Evolutionary conservation across 2,797 vertebrate species (phyloP).

Genomic region (Sarcophilus harrisii): DNA sequence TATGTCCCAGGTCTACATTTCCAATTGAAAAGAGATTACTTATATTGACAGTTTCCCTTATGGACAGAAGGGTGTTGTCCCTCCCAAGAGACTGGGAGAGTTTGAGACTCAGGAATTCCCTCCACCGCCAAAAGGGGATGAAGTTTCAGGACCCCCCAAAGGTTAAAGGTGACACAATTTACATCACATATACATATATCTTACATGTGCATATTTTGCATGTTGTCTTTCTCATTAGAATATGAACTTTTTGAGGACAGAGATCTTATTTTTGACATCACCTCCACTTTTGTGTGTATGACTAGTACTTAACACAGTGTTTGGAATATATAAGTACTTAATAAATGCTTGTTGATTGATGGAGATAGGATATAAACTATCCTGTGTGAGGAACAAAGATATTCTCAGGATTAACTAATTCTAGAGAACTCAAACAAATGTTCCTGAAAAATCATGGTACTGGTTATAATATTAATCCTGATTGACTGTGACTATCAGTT

Average conservation of each 20-base stretch:
- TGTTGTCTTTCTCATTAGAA: not conserved
- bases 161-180: too few relatives aligned
- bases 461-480: not conserved
- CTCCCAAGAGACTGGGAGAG: too few relatives aligned
- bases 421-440: not conserved
- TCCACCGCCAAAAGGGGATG: too few relatives aligned
- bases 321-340: not conserved
- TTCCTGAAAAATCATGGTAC: not conserved
- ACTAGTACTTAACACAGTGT: not conserved
- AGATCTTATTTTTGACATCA: not conserved
- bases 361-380: not conserved
- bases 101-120: too few relatives aligned
- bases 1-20: too few relatives aligned
- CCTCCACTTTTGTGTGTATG: not conserved
- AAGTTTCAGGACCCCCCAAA: too few relatives aligned
- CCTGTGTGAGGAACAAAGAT: not conserved
- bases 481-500: not conserved
- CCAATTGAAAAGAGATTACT: too few relatives aligned
- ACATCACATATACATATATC: not conserved
- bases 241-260: not conserved
- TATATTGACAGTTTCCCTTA: too few relatives aligned
- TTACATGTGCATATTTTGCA: not conserved
- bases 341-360: not conserved
- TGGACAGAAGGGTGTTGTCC: too few relatives aligned
- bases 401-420: not conserved